Percentiles rank a stretch among this genome's conserved stretches.
Evolutionary conservation across 2,888 invertebrate species (phyloP).

Genomic region (Caenorhabditis sp.): DNA sequence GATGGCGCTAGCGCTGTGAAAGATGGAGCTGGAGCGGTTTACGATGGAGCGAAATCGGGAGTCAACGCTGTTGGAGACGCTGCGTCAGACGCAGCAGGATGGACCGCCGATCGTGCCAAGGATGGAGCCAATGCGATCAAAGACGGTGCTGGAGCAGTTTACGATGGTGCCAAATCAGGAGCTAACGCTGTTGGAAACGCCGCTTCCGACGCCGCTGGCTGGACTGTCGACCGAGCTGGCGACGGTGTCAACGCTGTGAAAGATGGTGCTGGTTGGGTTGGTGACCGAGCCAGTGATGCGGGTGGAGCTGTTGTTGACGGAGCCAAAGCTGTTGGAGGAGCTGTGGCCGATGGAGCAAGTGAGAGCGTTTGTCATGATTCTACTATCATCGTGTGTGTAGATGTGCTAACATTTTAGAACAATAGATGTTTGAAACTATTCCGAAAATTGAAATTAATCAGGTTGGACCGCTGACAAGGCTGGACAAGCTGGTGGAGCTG

Average conservation of each 20-base stretch:
- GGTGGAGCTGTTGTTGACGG: conserved; percentile 29
- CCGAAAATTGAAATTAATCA: too few relatives aligned
- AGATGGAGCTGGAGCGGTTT: conserved; percentile 20
- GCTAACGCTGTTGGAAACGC: neutral
- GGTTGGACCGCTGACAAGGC: conserved; percentile 9
- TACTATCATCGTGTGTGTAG: too few relatives aligned
- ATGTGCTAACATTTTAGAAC: too few relatives aligned
- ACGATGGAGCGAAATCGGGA: conserved; percentile 31
- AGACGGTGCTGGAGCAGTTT: conserved; percentile 1
- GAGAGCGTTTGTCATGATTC: neutral
- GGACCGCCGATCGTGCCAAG: too few relatives aligned
- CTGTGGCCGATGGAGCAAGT: neutral
- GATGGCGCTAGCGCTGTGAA: neutral
- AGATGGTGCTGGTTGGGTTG: conserved; percentile 6
- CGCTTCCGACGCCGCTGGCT: neutral
- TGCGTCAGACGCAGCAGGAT: neutral
- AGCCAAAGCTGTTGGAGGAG: conserved; percentile 12
- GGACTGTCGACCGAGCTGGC: conserved; percentile 3
- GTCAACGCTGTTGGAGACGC: conserved; percentile 1
- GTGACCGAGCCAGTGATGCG: conserved; percentile 21
- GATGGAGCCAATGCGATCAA: neutral
- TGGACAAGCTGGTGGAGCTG: conserved; percentile 28
- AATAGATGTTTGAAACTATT: too few relatives aligned
- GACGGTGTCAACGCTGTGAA: conserved; percentile 11
- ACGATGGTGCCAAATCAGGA: neutral